Evolutionary conservation across 2,113 vertebrate genomes (phyloP).

Genomic region (Charadrius vociferus): DNA sequence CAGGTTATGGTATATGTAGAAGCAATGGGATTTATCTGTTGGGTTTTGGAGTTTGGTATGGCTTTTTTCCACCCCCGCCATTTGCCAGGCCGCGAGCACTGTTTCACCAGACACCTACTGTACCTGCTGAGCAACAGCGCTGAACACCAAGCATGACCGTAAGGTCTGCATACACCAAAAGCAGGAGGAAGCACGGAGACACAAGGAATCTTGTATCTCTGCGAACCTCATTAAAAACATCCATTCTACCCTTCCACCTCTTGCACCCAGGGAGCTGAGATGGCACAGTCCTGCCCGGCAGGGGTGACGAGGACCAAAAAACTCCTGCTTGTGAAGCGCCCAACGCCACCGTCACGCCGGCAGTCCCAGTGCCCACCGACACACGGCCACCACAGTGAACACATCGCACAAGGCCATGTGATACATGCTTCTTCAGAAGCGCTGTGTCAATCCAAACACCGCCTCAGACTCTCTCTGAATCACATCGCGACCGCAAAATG

Average conservation of each 20-base stretch:
- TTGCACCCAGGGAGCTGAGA: rapidly evolving
- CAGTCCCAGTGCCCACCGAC: rapidly evolving
- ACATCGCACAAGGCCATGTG: rapidly evolving
- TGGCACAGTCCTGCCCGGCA: not conserved
- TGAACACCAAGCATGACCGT: rapidly evolving
- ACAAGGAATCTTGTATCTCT: rapidly evolving
- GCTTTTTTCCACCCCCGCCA: too few species aligned
- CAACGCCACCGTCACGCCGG: rapidly evolving
- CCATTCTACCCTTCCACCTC: not conserved
- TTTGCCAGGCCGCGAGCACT: not conserved
- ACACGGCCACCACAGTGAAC: rapidly evolving
- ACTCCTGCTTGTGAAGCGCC: rapidly evolving
- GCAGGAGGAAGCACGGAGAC: not conserved
- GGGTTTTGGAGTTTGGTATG: too few species aligned
- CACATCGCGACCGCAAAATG: not conserved
- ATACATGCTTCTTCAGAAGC: rapidly evolving
- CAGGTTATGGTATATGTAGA: rapidly evolving
- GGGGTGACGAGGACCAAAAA: not conserved
- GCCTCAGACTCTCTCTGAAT: not conserved
- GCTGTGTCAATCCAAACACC: rapidly evolving
- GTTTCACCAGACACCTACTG: not conserved
- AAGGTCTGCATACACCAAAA: not conserved
- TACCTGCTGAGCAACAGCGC: not conserved
- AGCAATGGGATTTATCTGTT: not conserved
- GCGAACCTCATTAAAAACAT: not conserved